These are phyloP conservation scores for Coreoperca whiteheadi DNA, from an alignment of 2,113 vertebrate genomes.

Conservation along the genomic window DNA sequence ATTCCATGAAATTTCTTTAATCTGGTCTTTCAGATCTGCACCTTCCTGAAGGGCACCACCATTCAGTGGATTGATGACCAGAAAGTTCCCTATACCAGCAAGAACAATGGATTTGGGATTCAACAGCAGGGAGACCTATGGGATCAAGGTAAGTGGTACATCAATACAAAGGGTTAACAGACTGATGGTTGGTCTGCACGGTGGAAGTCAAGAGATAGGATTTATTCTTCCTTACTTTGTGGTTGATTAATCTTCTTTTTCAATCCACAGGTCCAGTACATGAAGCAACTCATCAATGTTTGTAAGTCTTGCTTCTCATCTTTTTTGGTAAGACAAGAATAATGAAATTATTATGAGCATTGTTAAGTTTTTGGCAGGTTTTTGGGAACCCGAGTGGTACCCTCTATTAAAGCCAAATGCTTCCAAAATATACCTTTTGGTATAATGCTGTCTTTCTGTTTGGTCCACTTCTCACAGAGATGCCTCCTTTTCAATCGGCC, in stretches of 20 bases:
- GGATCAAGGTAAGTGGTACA: constrained; percentile 79
- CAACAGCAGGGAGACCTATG: constrained; percentile 82
- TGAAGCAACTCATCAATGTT: constrained; percentile 75
- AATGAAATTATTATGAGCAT: not conserved
- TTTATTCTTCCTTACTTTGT: not conserved
- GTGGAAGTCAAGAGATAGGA: not conserved
- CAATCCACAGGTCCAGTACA: constrained; percentile 76
- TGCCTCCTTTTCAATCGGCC: constrained; percentile 40
- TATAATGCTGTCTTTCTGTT: not conserved
- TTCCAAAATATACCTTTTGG: not conserved
- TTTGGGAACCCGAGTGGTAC: not conserved
- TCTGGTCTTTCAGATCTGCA: constrained; percentile 80
- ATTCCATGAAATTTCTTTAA: not conserved
- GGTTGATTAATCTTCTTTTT: not conserved
- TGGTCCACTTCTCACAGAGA: constrained; percentile 22
- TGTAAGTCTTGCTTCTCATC: constrained; percentile 35
- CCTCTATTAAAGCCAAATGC: not conserved
- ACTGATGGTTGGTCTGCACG: not conserved
- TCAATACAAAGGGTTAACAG: not conserved
- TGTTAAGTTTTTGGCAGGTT: not conserved
- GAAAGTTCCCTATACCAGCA: constrained; percentile 85
- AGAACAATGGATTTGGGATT: constrained; percentile 86
- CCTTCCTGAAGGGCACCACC: constrained; percentile 78
- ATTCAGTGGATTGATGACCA: constrained; percentile 84
- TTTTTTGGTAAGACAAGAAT: not conserved